Evolutionary conservation across 2,888 invertebrate species (phyloP).

Genomic region (Lottia scabra): DNA sequence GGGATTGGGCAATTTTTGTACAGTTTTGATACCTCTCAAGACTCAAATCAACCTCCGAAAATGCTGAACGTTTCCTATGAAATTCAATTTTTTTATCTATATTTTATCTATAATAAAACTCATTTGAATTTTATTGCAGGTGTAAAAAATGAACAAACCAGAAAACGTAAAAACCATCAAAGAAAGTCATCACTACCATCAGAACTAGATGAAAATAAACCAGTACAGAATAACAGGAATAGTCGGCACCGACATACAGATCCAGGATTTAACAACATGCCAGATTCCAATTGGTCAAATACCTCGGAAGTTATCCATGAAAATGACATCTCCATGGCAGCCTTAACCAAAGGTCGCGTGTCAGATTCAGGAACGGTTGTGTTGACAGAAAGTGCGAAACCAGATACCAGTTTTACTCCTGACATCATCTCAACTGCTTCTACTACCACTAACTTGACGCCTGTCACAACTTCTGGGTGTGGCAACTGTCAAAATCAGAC

Average conservation of each 20-base stretch:
- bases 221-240: slow-evolving; percentile 8
- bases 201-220: slow-evolving; percentile 16
- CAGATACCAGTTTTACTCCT: slow-evolving; percentile 27
- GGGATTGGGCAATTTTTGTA: too few relatives aligned
- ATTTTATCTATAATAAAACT: too few relatives aligned
- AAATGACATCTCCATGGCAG: neutral
- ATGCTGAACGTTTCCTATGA: too few relatives aligned
- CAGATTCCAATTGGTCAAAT: slow-evolving; percentile 7
- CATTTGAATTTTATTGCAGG: neutral
- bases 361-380: slow-evolving; percentile 6
- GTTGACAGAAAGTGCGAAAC: slow-evolving; percentile 11
- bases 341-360: neutral
- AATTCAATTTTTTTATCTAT: too few relatives aligned
- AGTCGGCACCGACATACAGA: slow-evolving; percentile 41
- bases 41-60: too few relatives aligned
- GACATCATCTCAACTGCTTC: slow-evolving; percentile 35
- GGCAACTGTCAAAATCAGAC: slow-evolving; percentile 20
- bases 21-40: too few relatives aligned
- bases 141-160: slow-evolving; percentile 7
- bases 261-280: slow-evolving; percentile 27
- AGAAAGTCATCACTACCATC: slow-evolving; percentile 39
- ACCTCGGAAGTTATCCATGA: slow-evolving; percentile 17
- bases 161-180: slow-evolving; percentile 18
- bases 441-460: slow-evolving; percentile 45
- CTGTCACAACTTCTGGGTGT: slow-evolving; percentile 22